Evolutionary conservation across 2,888 invertebrate genomes (phyloP), one percentile per base, ranked within the genome.

Genomic region (Danaus chrysippus): DNA sequence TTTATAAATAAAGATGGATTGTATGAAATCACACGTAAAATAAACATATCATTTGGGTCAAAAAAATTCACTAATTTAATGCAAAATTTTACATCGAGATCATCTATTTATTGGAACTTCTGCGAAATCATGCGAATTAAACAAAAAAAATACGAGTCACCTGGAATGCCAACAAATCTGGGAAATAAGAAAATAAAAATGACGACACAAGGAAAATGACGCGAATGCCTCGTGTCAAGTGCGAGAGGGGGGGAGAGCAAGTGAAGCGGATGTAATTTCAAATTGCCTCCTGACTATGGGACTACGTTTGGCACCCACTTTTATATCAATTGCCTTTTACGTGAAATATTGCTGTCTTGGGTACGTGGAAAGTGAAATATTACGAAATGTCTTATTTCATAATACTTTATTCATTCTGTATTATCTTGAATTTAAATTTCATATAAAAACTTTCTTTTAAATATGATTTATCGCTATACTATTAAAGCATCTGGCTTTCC

Each of bases 211-310:
- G 70, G 69, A 74, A 74, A 75, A 74, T 72, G 72, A 72, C 71
- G 71, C 69, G 71, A 73, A 72, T 72, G 70, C 70, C 70, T 70
- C 72, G 68, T 72, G 74, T 74, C 73, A 73, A 73, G 70, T 71
- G 71, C 68, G 62, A 62, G 62, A 52, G 61, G 44, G 63, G 64
- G 72, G 77, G 76, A 75, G 71, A 69, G 74, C 72, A 71, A 79
- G 72, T 75, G 79, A 82, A 71, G 76, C 76, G 79, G 71, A 77
- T 68, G 73, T 82, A 83, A 85, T 85, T 75, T 76, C 70, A 81
- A 83, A 83, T 83, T 84, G 82, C 80, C 80, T 77, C 79, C 78
- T 77, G 62, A 62, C 64, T 59, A 56, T 54, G 59, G 59, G 61
- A 62, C 64, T 66, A 71, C 63, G 69, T 80, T 78, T 77, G 81